A percentile compares a stretch with the other conserved stretches of the same genome.
phyloP scores from a whole-genome alignment of 2,888 invertebrate species.

The Dorcus parallelipipedus region DNA sequence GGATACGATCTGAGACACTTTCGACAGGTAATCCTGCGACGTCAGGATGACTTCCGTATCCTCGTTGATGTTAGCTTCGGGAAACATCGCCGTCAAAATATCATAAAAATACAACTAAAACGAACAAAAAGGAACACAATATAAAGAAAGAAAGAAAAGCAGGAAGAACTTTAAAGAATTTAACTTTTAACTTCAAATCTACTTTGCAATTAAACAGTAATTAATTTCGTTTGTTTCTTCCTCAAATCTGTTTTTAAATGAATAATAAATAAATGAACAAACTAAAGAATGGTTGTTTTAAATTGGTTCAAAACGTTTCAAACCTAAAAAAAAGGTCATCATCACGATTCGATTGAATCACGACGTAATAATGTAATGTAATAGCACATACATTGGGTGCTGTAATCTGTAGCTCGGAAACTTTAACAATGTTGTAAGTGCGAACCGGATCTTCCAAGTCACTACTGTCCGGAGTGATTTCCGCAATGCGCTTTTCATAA shows the following conservation, averaged over 20 bases:
- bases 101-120: constrained; percentile 48
- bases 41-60: constrained; percentile 54
- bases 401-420: constrained; percentile 47
- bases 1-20: constrained; percentile 53
- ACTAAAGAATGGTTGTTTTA: too few relatives aligned
- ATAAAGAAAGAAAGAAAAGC: neutral
- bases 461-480: constrained; percentile 47
- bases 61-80: constrained; percentile 49
- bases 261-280: too few relatives aligned
- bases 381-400: constrained; percentile 42
- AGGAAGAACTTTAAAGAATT: constrained; percentile 2
- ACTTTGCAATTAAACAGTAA: too few relatives aligned
- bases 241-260: too few relatives aligned
- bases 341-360: neutral
- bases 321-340: neutral
- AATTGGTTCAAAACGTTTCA: neutral
- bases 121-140: too few relatives aligned
- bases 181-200: neutral
- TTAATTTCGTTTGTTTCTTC: too few relatives aligned
- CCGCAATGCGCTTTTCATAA: constrained; percentile 56
- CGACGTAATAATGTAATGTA: neutral
- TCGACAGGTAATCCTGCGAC: constrained; percentile 52
- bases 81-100: constrained; percentile 52
- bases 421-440: constrained; percentile 44
- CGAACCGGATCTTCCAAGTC: constrained; percentile 43